These are phyloP conservation scores for Melanotaenia boesemani DNA, from an alignment of 2,797 vertebrate species.

Conservation along the genomic window DNA sequence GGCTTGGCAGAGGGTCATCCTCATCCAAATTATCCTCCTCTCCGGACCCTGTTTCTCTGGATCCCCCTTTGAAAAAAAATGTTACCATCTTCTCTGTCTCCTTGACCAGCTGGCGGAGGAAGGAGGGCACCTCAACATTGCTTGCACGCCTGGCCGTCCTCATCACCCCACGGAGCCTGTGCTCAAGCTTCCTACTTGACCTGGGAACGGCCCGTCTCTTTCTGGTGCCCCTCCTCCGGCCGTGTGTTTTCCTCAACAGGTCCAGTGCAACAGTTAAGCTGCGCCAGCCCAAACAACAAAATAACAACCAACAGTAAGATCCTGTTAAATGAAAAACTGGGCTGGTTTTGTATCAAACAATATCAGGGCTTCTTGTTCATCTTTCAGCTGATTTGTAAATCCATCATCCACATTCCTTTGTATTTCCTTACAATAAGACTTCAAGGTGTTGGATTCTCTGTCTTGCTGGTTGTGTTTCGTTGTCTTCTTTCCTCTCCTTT, in stretches of 20 bases:
- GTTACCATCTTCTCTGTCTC: conserved; percentile 86
- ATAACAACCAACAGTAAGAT: not conserved
- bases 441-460: not conserved
- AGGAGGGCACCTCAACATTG: conserved; percentile 83
- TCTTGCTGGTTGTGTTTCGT: not conserved
- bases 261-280: conserved; percentile 70
- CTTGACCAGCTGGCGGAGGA: conserved; percentile 82
- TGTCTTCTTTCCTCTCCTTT: conserved; percentile 29
- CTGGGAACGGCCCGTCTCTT: conserved; percentile 53
- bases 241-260: conserved; percentile 75
- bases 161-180: conserved; percentile 72
- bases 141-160: conserved; percentile 80
- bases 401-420: conserved; percentile 14
- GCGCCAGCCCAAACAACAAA: conserved; percentile 41
- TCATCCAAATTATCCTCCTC: conserved; percentile 55
- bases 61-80: conserved; percentile 82
- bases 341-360: conserved; percentile 24
- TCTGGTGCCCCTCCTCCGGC: conserved; percentile 65
- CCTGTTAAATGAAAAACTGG: conserved; percentile 8
- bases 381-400: not conserved
- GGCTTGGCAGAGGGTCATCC: conserved; percentile 64
- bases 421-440: not conserved
- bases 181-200: conserved; percentile 71
- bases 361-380: conserved; percentile 16
- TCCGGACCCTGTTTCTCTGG: conserved; percentile 51